Evolutionary conservation across 2,888 invertebrate species (phyloP).

Genomic region (Campaea margaritaria): DNA sequence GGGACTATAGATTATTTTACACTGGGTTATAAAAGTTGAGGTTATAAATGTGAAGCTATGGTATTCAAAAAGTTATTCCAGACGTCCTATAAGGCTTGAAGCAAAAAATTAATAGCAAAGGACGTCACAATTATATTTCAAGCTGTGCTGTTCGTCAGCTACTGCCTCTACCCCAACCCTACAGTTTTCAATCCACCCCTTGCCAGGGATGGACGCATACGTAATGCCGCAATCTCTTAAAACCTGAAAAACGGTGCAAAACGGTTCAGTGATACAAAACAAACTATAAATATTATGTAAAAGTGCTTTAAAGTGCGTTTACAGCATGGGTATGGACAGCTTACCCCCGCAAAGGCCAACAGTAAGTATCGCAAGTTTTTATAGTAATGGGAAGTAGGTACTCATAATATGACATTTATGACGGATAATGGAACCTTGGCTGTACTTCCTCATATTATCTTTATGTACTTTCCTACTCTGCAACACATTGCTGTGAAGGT

Average conservation of each 20-base stretch:
- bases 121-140: neutral
- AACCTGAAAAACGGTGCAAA: slow-evolving; percentile 38
- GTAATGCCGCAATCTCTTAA: slow-evolving; percentile 52
- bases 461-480: neutral
- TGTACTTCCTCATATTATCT: slow-evolving; percentile 14
- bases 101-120: neutral
- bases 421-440: slow-evolving; percentile 24
- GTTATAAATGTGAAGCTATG: too few species aligned
- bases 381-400: slow-evolving; percentile 7
- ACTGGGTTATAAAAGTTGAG: neutral
- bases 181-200: slow-evolving; percentile 50
- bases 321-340: slow-evolving; percentile 74
- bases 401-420: slow-evolving; percentile 26
- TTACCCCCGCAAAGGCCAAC: slow-evolving; percentile 60
- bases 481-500: neutral
- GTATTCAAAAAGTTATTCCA: too few species aligned
- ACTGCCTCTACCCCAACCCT: slow-evolving; percentile 50
- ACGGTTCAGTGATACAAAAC: slow-evolving; percentile 40
- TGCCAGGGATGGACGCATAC: slow-evolving; percentile 60
- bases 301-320: slow-evolving; percentile 43
- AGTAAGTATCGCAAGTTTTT: slow-evolving; percentile 53
- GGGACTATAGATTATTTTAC: neutral
- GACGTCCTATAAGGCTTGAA: too few species aligned
- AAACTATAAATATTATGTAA: slow-evolving; percentile 50
- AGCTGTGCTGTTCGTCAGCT: neutral